phyloP scores from a whole-genome alignment of 2,797 vertebrate genomes.

The Knipowitschia caucasica region DNA sequence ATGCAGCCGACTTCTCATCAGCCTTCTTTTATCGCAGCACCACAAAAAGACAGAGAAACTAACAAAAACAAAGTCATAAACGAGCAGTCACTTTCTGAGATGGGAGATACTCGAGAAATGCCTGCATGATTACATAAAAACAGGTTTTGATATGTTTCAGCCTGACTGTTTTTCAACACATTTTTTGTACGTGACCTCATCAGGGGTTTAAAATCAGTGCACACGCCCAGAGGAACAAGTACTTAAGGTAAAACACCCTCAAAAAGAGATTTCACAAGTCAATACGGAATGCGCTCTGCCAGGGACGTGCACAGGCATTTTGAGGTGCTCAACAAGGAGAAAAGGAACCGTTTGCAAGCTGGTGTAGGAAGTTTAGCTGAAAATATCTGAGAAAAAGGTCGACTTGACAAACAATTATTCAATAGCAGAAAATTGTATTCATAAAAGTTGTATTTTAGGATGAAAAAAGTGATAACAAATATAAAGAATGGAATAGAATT shows the following conservation, averaged over 20 bases:
- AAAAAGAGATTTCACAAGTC: constrained; percentile 52
- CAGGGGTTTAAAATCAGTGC: constrained; percentile 60
- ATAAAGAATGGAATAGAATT: no score
- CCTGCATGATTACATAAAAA: constrained; percentile 85
- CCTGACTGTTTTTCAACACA: constrained; percentile 95
- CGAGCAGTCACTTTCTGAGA: constrained; percentile 55
- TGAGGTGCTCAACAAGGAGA: no score
- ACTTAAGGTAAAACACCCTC: constrained; percentile 68
- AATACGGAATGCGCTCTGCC: constrained; percentile 24
- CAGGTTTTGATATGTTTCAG: constrained; percentile 89
- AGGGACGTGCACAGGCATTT: no score
- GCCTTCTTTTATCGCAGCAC: constrained; percentile 48
- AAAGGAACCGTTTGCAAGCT: no score
- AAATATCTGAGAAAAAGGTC: no score
- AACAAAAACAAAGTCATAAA: constrained; percentile 48
- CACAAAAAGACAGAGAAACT: constrained; percentile 30
- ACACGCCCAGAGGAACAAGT: constrained; percentile 87
- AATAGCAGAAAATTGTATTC: no score
- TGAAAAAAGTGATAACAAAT: no score
- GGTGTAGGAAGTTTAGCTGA: no score
- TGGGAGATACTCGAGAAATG: constrained; percentile 54
- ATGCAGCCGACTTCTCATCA: constrained; percentile 63
- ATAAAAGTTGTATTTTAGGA: no score
- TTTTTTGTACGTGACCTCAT: constrained; percentile 95
- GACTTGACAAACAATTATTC: no score